A percentile compares a stretch with the other conserved stretches of the same genome.
Evolutionary conservation across 1,140 invertebrate species (phyloP).

Genomic region (Halictus rubicundus): DNA sequence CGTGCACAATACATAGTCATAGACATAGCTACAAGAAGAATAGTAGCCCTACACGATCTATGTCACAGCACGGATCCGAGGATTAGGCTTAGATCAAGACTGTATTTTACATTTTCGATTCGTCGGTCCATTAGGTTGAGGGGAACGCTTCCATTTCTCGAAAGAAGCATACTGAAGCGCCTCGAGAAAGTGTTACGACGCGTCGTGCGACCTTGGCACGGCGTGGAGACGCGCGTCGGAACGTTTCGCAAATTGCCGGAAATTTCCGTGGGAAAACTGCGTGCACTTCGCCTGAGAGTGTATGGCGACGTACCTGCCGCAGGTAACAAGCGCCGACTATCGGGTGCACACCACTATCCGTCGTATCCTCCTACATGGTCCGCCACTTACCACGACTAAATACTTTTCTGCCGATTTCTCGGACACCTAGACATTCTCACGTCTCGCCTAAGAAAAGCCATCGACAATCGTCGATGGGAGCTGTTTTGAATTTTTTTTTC

Average conservation of each 20-base stretch:
- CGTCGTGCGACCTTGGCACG: slow-evolving; percentile 67
- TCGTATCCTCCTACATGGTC: slow-evolving; percentile 43
- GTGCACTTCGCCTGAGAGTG: slow-evolving; percentile 41
- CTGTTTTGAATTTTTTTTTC: too few relatives aligned
- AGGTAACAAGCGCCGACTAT: slow-evolving; percentile 54
- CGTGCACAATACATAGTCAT: too few relatives aligned
- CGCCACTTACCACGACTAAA: slow-evolving; percentile 33
- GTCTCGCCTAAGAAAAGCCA: neutral
- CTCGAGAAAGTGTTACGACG: slow-evolving; percentile 60
- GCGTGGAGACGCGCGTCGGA: slow-evolving; percentile 64
- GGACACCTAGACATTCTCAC: neutral
- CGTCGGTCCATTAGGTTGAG: too few relatives aligned
- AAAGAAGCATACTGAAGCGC: slow-evolving; percentile 12
- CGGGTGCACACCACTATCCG: neutral
- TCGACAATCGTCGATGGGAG: too few relatives aligned
- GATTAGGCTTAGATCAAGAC: too few relatives aligned
- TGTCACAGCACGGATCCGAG: too few relatives aligned
- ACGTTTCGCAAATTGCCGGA: slow-evolving; percentile 76
- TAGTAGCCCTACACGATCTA: too few relatives aligned
- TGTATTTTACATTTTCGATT: too few relatives aligned
- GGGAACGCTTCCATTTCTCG: too few relatives aligned
- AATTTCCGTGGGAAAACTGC: slow-evolving; percentile 75
- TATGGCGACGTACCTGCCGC: slow-evolving; percentile 39
- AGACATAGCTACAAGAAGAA: too few relatives aligned
- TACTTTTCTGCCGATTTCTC: neutral